Conservation (phyloP, 2,113 vertebrate species). For the Cranoglanis bouderius region DNA sequence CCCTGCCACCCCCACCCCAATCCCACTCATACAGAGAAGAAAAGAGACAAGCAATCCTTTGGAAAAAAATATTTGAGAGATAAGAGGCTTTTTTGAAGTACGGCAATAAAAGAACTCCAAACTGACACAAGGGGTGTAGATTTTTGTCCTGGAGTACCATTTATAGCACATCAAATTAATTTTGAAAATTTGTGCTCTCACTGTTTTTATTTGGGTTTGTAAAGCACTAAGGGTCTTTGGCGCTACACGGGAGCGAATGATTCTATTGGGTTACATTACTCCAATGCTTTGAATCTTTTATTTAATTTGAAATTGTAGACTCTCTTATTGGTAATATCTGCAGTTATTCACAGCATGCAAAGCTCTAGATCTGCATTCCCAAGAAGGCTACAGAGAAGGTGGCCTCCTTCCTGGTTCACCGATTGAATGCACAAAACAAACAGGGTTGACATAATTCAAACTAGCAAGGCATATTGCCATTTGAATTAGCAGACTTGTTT, state of each 20-base stretch:
- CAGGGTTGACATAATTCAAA: conserved; percentile 49
- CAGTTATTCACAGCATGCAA: conserved; percentile 28
- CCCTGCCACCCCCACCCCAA: background rate
- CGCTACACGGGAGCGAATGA: conserved; percentile 19
- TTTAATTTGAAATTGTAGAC: conserved; percentile 32
- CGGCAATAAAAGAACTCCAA: conserved; percentile 81
- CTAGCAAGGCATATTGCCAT: conserved; percentile 40
- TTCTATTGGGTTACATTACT: conserved; percentile 37
- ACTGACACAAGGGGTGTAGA: conserved; percentile 32
- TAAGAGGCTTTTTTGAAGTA: conserved; percentile 64
- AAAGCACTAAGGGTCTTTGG: conserved; percentile 57
- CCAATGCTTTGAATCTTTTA: conserved; percentile 40
- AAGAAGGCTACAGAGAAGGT: conserved; percentile 25
- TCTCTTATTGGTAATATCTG: conserved; percentile 23
- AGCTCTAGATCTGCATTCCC: conserved; percentile 40
- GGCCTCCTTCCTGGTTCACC: background rate
- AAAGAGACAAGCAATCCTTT: conserved; percentile 41
- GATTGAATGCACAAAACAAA: conserved; percentile 32
- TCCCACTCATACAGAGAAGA: conserved; percentile 38
- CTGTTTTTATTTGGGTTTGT: conserved; percentile 40
- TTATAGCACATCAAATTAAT: conserved; percentile 57
- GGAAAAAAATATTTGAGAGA: conserved; percentile 42
- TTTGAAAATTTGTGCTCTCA: conserved; percentile 41
- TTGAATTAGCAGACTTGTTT: conserved; percentile 47
- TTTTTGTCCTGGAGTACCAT: conserved; percentile 55